Evolutionary conservation across 2,888 invertebrate genomes (phyloP).

Genomic region (Drosophila glabriapex): DNA sequence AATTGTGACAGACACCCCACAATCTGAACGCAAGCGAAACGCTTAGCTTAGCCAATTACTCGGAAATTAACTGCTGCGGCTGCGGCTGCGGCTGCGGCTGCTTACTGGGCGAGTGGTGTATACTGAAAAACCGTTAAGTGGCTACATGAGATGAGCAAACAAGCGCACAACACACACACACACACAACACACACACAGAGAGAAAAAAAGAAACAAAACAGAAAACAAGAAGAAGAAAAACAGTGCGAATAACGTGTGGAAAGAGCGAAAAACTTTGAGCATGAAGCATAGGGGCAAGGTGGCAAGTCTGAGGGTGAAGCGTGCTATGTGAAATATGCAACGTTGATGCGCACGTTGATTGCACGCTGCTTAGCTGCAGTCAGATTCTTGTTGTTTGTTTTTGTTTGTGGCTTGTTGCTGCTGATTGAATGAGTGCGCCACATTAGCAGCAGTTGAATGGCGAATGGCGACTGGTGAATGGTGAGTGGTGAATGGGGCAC

Average conservation of each 20-base stretch:
- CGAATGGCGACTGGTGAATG: background rate
- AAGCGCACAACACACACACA: constrained; percentile 19
- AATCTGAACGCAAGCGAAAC: constrained; percentile 73
- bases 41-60: constrained; percentile 78
- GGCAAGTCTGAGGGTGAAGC: constrained; percentile 6
- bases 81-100: constrained; percentile 61
- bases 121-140: constrained; percentile 77
- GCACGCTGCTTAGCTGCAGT: constrained; percentile 50
- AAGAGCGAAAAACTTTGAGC: constrained; percentile 24
- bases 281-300: background rate
- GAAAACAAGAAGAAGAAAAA: constrained; percentile 3
- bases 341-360: constrained; percentile 72
- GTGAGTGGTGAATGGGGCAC: constrained; percentile 6
- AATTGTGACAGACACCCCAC: constrained; percentile 47
- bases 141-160: constrained; percentile 59
- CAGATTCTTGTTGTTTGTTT: constrained; percentile 23
- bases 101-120: constrained; percentile 57
- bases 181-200: background rate
- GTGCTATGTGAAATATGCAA: constrained; percentile 65
- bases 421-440: constrained; percentile 71
- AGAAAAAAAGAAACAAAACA: background rate
- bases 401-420: constrained; percentile 26
- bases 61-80: constrained; percentile 72
- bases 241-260: constrained; percentile 51
- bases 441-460: constrained; percentile 48